These are phyloP conservation scores for Lingula anatina DNA, from an alignment of 2,888 invertebrate genomes.

Conservation along the genomic window DNA sequence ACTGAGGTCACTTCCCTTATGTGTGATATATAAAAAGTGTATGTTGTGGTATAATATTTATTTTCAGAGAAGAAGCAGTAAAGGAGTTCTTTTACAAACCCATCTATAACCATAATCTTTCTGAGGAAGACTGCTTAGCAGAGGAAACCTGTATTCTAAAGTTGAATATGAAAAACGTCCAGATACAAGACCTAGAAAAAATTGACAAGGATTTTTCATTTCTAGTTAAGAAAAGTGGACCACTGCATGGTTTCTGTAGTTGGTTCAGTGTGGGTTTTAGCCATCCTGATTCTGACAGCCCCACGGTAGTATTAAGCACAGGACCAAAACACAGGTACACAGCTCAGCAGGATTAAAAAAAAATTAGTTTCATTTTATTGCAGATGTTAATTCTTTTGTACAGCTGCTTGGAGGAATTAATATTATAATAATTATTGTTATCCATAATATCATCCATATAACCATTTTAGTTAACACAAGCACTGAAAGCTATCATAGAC, in stretches of 20 bases:
- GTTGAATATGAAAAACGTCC: slow-evolving; percentile 17
- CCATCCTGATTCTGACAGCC: slow-evolving; percentile 9
- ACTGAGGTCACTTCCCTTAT: too few species aligned
- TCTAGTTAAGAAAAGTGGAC: slow-evolving; percentile 12
- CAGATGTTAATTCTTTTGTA: too few species aligned
- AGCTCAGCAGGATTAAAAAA: neutral
- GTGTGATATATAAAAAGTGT: too few species aligned
- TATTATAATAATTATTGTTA: too few species aligned
- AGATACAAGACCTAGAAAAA: slow-evolving; percentile 18
- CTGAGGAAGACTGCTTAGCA: slow-evolving; percentile 17
- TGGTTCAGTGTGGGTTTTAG: slow-evolving; percentile 27
- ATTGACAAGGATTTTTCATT: slow-evolving; percentile 16
- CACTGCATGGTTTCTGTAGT: slow-evolving; percentile 24
- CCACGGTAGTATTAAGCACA: slow-evolving; percentile 17
- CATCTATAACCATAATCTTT: slow-evolving; percentile 17
- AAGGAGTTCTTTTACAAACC: slow-evolving; percentile 20
- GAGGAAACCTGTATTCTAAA: slow-evolving; percentile 10
- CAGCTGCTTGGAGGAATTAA: neutral
- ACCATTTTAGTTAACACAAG: too few species aligned
- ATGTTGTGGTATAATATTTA: too few species aligned
- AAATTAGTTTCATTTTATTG: too few species aligned
- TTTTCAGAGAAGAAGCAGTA: slow-evolving; percentile 15
- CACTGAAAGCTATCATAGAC: too few species aligned
- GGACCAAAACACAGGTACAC: slow-evolving; percentile 25
- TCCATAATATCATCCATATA: too few species aligned